Conservation (phyloP, 2,113 vertebrate genomes). For the Mus musculus region GRCm39 chr11:92900001-92900500, state of each 20-base stretch:
- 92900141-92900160: neutral
- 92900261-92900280: neutral
- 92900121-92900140: neutral
- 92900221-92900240: neutral
- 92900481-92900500: neutral
- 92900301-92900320: slow-evolving; percentile 29
- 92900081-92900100: neutral
- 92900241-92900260: neutral
- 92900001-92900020: neutral
- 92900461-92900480: neutral
- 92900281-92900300: slow-evolving; percentile 27
- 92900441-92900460: neutral
- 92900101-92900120: neutral
- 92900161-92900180: neutral
- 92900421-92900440: neutral
- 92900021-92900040: neutral
- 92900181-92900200: neutral
- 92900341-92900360: neutral
- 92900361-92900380: neutral
- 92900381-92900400: neutral
- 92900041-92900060: neutral
- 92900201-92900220: neutral
- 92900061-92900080: neutral
- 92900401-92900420: neutral
- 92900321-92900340: neutral